These are phyloP conservation scores for Drosophila yooni DNA, from an alignment of 2,888 invertebrate genomes.

Conservation along the genomic window DNA sequence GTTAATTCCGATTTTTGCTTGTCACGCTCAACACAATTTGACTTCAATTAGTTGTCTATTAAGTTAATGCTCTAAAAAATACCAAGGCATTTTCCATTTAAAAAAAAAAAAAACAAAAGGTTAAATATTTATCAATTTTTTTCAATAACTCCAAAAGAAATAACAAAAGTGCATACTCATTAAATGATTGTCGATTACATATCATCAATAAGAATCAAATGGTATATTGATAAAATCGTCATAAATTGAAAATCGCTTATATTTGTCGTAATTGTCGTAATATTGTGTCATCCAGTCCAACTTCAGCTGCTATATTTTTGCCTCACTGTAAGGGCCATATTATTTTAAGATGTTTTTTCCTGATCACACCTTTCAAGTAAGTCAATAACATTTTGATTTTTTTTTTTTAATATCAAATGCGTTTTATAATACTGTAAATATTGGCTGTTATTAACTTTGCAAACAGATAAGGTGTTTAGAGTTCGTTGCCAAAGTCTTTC, in stretches of 20 bases:
- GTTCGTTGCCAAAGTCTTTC: constrained; percentile 72
- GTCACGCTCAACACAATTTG: constrained; percentile 19
- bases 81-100: background rate
- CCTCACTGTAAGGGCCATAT: background rate
- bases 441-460: constrained; percentile 1
- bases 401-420: background rate
- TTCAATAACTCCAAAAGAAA: background rate
- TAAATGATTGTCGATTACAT: background rate
- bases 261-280: background rate
- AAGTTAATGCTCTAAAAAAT: constrained; percentile 4
- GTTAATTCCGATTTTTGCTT: constrained; percentile 1
- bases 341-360: constrained; percentile 5
- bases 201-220: background rate
- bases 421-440: constrained; percentile 10
- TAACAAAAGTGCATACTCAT: background rate
- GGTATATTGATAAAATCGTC: background rate
- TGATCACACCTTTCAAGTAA: background rate
- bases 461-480: constrained; percentile 36
- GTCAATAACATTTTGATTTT: background rate
- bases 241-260: background rate
- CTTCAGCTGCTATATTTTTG: background rate
- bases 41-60: constrained; percentile 11
- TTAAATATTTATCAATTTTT: background rate
- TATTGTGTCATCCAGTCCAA: background rate
- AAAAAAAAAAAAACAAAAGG: background rate